A percentile compares a stretch with the other conserved stretches of the same genome.
Evolutionary conservation across 2,888 invertebrate species (phyloP).

Genomic region (Hetaerina titia): DNA sequence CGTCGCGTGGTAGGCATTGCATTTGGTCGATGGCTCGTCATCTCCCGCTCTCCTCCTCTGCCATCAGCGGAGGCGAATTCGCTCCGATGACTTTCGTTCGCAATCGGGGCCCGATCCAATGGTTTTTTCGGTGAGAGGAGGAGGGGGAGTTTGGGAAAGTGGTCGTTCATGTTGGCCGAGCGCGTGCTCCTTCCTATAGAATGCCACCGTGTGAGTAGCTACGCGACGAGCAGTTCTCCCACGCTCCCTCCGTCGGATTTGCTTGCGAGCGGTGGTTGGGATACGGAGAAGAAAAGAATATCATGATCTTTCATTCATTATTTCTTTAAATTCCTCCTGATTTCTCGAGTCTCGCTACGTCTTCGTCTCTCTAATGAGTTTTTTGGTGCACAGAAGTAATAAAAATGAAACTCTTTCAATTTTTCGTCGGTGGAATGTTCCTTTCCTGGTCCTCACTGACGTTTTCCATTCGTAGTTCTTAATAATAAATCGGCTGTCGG

Average conservation of each 20-base stretch:
- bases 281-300: not conserved
- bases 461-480: too few species aligned
- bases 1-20: not conserved
- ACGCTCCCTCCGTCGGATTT: not conserved
- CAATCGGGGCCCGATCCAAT: not conserved
- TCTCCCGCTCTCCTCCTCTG: too few species aligned
- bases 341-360: not conserved
- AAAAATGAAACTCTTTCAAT: not conserved
- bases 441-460: too few species aligned
- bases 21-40: not conserved
- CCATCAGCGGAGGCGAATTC: not conserved
- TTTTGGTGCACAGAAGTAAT: not conserved
- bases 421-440: too few species aligned
- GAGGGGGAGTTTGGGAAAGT: not conserved
- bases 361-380: not conserved
- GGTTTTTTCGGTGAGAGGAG: not conserved
- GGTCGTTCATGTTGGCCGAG: not conserved
- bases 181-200: not conserved
- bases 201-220: not conserved
- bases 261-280: not conserved
- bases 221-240: not conserved
- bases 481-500: too few species aligned
- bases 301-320: not conserved
- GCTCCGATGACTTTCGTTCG: slow-evolving; percentile 9
- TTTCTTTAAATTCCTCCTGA: not conserved